Evolutionary conservation across 2,888 invertebrate species (phyloP), one percentile per base, ranked within the genome.

Genomic region (Papilio gigon): DNA sequence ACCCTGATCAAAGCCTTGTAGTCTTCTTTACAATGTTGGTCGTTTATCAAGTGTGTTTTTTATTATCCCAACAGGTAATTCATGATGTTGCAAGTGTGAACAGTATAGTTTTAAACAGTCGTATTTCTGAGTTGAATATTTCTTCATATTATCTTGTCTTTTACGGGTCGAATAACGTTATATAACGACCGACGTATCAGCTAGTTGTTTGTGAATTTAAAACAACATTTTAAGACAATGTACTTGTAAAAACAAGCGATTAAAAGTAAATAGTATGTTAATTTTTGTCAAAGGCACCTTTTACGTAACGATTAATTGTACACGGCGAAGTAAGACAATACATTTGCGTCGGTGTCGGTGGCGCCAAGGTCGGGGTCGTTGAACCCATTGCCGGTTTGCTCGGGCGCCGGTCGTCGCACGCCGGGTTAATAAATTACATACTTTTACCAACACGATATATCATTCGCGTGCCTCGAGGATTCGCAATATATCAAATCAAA

Each of bases 341-440:
- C 77, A 78, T 81, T 81, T 81, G 80, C 83, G 84, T 81, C 84
- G 84, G 78, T 82, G 84, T 81, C 84, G 84, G 78, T 82, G 81
- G 79, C 84, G 81, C 76, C 90, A 90, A 90, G 90, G 90, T 90
- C 87, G 85, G 82, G 89, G 85, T 88, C 87, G 74, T 81, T 88
- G 88, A 90, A 89, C 90, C 79, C 83, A 84, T 85, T 87, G 83
- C 87, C 85, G 84, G 81, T 87, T 86, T 86, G 79, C 80, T 83
- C 70, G 72, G 76, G 76, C 76, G 76, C 74, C 66, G 71, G 62
- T 42, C 67, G 67, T 58, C 71, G 70, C 63, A 73, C 78, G 77
- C 75, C 77, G 75, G 80, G 78, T 74, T 82, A 82, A 83, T 81
- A 79, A 78, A 77, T 77, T 72, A 76, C 68, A 74, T 72, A 76